Percentiles rank a stretch among this genome's conserved stretches.
Conservation (phyloP, 1,140 invertebrate species). For the Antheraea mylitta region DNA sequence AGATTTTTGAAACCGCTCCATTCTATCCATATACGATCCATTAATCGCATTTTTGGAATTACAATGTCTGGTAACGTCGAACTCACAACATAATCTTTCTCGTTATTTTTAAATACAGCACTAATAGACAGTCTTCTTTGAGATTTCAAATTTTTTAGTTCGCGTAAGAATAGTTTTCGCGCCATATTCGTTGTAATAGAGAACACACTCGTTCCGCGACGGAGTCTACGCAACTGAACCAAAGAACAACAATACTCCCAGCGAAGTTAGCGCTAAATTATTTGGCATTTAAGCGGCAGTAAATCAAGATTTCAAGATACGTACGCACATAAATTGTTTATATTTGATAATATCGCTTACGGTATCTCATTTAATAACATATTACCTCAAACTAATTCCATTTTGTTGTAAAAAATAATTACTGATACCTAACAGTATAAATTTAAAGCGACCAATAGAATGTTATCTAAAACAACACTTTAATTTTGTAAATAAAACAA, state of each 20-base stretch:
- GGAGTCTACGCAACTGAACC: not conserved
- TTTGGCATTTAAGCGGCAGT: not conserved
- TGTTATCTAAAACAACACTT: too few species aligned
- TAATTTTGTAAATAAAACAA: too few species aligned
- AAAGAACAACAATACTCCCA: too few species aligned
- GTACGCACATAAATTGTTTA: not conserved
- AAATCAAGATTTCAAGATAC: not conserved
- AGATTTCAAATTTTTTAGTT: constrained; percentile 54
- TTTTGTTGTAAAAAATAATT: too few species aligned
- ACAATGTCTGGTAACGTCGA: constrained; percentile 49
- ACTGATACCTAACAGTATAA: too few species aligned
- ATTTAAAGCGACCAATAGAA: too few species aligned
- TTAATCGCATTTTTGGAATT: constrained; percentile 50
- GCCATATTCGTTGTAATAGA: constrained; percentile 37
- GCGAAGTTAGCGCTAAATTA: not conserved
- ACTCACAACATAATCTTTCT: constrained; percentile 50
- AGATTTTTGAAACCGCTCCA: constrained; percentile 44
- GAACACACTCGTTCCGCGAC: constrained; percentile 27
- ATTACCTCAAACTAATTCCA: not conserved
- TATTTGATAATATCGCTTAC: not conserved
- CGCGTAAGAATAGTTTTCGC: constrained; percentile 51
- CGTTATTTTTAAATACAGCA: constrained; percentile 38
- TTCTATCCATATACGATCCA: constrained; percentile 51
- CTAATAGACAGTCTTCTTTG: constrained; percentile 45
- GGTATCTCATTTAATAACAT: not conserved